These are phyloP conservation scores for Batillaria attramentaria DNA, from an alignment of 1,140 invertebrate species.

Conservation along the genomic window DNA sequence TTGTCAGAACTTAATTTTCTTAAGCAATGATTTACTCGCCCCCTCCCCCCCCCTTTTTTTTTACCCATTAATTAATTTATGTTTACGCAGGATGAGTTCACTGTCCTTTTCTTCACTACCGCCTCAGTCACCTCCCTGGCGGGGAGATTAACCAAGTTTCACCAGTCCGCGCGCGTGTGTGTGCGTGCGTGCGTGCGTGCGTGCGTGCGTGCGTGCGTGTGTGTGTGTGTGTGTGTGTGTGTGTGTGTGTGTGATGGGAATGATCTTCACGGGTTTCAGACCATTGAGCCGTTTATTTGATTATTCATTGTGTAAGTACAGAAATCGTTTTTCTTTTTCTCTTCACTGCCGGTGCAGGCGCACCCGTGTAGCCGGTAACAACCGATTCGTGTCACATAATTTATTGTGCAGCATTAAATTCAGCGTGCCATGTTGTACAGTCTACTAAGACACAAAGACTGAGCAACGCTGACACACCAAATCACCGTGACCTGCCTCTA, in stretches of 20 bases:
- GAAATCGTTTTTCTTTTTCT: not conserved
- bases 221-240: slow-evolving; percentile 10
- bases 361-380: not conserved
- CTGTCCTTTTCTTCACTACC: no score
- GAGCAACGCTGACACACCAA: not conserved
- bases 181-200: not conserved
- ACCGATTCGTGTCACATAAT: not conserved
- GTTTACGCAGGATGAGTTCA: not conserved
- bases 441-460: not conserved
- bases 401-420: not conserved
- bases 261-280: not conserved
- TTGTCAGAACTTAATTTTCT: not conserved
- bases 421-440: not conserved
- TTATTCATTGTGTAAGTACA: not conserved
- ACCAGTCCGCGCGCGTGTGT: not conserved
- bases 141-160: not conserved
- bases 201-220: not conserved
- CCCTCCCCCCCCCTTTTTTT: no score
- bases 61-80: not conserved
- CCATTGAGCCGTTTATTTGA: not conserved
- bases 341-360: not conserved
- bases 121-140: not conserved
- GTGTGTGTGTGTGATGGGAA: not conserved
- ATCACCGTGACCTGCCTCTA: no score
- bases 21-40: not conserved